Evolutionary conservation across 2,888 invertebrate species (phyloP), one percentile per base, ranked within the genome.

Genomic region (Ramazzottius varieornatus): DNA sequence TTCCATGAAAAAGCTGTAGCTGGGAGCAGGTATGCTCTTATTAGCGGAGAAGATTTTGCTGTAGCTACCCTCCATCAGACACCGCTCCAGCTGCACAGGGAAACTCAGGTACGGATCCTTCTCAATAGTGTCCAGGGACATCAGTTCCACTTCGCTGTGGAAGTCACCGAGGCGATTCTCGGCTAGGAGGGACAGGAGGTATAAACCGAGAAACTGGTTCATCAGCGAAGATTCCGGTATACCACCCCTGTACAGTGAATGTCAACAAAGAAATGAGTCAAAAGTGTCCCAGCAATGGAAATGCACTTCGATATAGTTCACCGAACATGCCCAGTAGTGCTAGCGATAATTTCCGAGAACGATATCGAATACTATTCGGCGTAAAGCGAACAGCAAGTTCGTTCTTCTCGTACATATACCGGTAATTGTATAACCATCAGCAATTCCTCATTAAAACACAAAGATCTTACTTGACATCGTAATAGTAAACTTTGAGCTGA

Each of bases 131-230:
- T 54, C 54, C 54, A 54, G 29, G 16, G 54, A 54, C 54, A 54
- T 54, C n/a, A 54, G 29, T 24, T 54, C 54, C 20, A 54, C 54
- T 29, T 54, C 54, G 24, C 54, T 54, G 54, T 54, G 54, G 29
- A 54, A 54, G 54, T 54, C 54, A 54, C 54, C 54, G 16, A 54
- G 54, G 24, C 54, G 54, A 54, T 54, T 54, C 54, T 54, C 54
- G 16, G 54, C 54, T 24, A 54, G 24, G 16, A 54, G 54, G 4
- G 54, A 54, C 54, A 54, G 54, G 4, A 54, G 54, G 29, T 54
- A 54, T 24, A 54, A 29, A 8, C 54, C 54, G n/a, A 54, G 54
- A 24, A 54, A 29, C 54, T 54, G 54, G 4, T 54, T 13, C 54
- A 54, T 54, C 54, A 54, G 8, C 16, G 54, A 16, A 8, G 54